A percentile compares a stretch with the other conserved stretches of the same genome.
phyloP scores from a whole-genome alignment of 1,140 invertebrate species.

The Psix sp. region DNA sequence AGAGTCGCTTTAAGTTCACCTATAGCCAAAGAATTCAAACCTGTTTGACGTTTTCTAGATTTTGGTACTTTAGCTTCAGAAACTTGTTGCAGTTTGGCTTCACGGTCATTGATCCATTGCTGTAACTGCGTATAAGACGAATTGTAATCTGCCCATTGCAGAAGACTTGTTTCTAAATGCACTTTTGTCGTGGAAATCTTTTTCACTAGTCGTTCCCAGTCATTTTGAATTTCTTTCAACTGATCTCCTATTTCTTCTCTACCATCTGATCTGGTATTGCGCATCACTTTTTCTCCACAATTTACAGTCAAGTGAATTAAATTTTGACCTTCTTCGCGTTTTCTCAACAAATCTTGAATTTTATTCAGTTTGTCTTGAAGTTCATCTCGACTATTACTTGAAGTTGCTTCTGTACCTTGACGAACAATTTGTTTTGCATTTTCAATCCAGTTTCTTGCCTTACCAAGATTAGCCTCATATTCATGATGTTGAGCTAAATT shows the following conservation, averaged over 20 bases:
- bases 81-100: slow-evolving; percentile 95
- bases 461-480: slow-evolving; percentile 87
- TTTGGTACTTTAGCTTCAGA: slow-evolving; percentile 90
- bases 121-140: slow-evolving; percentile 93
- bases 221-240: slow-evolving; percentile 92
- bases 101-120: slow-evolving; percentile 96
- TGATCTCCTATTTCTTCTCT: slow-evolving; percentile 91
- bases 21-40: slow-evolving; percentile 86
- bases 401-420: slow-evolving; percentile 85
- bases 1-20: slow-evolving; percentile 91
- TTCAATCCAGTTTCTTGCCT: slow-evolving; percentile 92
- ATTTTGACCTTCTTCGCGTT: slow-evolving; percentile 93
- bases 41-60: slow-evolving; percentile 84
- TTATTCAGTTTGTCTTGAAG: slow-evolving; percentile 89
- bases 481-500: slow-evolving; percentile 92
- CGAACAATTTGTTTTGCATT: slow-evolving; percentile 90
- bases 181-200: slow-evolving; percentile 96
- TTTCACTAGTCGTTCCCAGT: slow-evolving; percentile 94
- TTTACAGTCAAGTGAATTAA: slow-evolving; percentile 93
- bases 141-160: slow-evolving; percentile 97
- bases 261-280: slow-evolving; percentile 92
- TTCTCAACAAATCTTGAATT: slow-evolving; percentile 87
- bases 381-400: slow-evolving; percentile 88
- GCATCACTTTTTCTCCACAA: slow-evolving; percentile 89
- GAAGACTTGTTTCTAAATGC: slow-evolving; percentile 91